Conservation (phyloP, 1,140 invertebrate species). For the Anagrus nilaparvatae region DNA sequence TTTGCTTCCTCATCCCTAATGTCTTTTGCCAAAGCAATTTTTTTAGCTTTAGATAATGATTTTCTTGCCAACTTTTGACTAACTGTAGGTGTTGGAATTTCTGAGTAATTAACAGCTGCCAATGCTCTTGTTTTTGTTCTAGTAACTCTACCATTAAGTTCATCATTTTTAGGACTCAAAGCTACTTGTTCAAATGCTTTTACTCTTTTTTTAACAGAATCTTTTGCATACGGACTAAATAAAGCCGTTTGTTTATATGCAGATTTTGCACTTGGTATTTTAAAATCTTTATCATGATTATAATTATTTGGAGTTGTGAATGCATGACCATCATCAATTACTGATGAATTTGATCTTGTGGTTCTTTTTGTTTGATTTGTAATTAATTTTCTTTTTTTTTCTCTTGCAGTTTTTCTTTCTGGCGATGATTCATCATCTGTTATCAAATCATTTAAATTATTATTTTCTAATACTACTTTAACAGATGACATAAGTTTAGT, state of each 20-base stretch:
- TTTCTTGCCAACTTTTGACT: conserved; percentile 30
- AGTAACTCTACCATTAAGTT: conserved; percentile 27
- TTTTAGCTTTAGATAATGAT: conserved; percentile 33
- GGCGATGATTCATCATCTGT: conserved; percentile 39
- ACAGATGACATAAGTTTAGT: background rate
- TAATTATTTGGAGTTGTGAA: conserved; percentile 8
- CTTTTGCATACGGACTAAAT: conserved; percentile 47
- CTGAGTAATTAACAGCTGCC: conserved; percentile 10
- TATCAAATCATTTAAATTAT: conserved; percentile 25
- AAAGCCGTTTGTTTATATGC: conserved; percentile 27
- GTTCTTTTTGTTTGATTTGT: conserved; percentile 9
- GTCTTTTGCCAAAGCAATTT: conserved; percentile 28
- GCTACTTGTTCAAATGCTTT: conserved; percentile 49
- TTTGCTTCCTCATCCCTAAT: conserved; percentile 28
- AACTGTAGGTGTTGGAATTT: conserved; percentile 11
- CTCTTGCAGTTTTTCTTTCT: conserved; percentile 19
- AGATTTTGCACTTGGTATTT: conserved; percentile 4
- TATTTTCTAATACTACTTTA: conserved; percentile 2
- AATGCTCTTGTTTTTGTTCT: conserved; percentile 39
- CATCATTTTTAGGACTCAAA: conserved; percentile 23
- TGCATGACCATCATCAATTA: conserved; percentile 27
- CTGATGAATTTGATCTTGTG: conserved; percentile 6
- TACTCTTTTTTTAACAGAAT: conserved; percentile 51
- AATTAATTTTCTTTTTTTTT: conserved; percentile 10
- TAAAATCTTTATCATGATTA: conserved; percentile 10